These are phyloP conservation scores for Coleophora deauratella DNA, from an alignment of 2,888 invertebrate genomes.

Conservation along the genomic window DNA sequence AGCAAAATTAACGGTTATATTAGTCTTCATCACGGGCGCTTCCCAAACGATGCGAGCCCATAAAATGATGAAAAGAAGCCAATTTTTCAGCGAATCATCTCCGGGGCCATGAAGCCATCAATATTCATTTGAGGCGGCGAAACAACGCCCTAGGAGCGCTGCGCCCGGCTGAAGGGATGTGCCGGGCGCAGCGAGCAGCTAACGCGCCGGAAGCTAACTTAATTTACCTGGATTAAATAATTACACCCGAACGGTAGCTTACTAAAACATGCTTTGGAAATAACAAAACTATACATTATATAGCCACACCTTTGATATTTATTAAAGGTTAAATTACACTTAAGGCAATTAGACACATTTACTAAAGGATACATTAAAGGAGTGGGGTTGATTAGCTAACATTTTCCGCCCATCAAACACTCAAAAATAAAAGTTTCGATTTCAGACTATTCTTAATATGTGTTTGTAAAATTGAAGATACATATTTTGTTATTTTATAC, in stretches of 20 bases:
- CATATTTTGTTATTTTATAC: too few relatives aligned
- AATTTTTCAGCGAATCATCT: conserved; percentile 73
- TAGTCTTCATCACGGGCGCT: conserved; percentile 65
- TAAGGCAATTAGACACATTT: too few relatives aligned
- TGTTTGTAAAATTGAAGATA: too few relatives aligned
- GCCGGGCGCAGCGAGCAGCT: conserved; percentile 34
- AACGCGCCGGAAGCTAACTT: conserved; percentile 41
- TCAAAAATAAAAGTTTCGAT: too few relatives aligned
- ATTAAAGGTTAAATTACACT: too few relatives aligned
- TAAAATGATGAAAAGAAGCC: conserved; percentile 72
- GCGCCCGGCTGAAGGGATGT: conserved; percentile 58
- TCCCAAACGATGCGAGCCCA: conserved; percentile 52
- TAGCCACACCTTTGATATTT: too few relatives aligned
- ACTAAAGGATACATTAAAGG: too few relatives aligned
- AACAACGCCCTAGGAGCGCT: conserved; percentile 63
- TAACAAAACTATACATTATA: neutral
- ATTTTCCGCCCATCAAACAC: too few relatives aligned
- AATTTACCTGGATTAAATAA: conserved; percentile 61
- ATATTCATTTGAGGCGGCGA: conserved; percentile 72
- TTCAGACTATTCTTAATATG: too few relatives aligned
- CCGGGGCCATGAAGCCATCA: conserved; percentile 69
- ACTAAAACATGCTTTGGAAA: neutral
- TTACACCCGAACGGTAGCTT: neutral
- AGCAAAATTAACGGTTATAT: conserved; percentile 67
- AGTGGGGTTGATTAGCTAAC: too few relatives aligned